phyloP scores from a whole-genome alignment of 2,797 vertebrate species.

The Protosalanx chinensis region DNA sequence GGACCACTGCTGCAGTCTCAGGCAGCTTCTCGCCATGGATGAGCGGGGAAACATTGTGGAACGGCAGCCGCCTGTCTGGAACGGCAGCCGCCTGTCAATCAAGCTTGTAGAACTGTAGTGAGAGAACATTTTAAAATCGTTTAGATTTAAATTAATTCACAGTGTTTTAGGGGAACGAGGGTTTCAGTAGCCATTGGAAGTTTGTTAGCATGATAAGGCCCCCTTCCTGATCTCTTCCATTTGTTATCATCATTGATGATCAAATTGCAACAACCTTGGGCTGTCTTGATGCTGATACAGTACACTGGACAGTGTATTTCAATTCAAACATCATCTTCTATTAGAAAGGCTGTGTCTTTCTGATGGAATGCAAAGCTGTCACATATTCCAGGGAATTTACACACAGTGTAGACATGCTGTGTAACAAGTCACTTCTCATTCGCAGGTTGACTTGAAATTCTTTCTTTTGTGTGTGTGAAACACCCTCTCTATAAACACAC shows the following conservation, averaged over 20 bases:
- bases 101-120: no score
- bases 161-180: constrained; percentile 20
- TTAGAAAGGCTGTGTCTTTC: constrained; percentile 27
- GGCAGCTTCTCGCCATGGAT: no score
- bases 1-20: no score
- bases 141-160: background rate
- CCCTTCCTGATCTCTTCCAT: constrained; percentile 41
- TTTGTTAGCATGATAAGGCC: constrained; percentile 21
- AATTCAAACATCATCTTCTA: constrained; percentile 20
- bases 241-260: constrained; percentile 41
- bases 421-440: constrained; percentile 51
- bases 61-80: no score
- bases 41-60: no score
- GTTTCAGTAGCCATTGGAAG: constrained; percentile 8
- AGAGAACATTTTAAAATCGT: no score
- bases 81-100: no score
- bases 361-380: constrained; percentile 19
- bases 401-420: constrained; percentile 32
- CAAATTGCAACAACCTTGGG: constrained; percentile 28
- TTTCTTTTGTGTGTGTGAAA: constrained; percentile 32
- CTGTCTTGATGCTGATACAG: no score
- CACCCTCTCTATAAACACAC: constrained; percentile 27
- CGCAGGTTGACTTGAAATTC: constrained; percentile 50
- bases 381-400: constrained; percentile 32
- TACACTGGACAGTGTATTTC: constrained; percentile 15